A percentile compares a stretch with the other conserved stretches of the same genome.
These are phyloP conservation scores for Ambastaia sidthimunki DNA, from an alignment of 2,797 vertebrate species.

Conservation along the genomic window DNA sequence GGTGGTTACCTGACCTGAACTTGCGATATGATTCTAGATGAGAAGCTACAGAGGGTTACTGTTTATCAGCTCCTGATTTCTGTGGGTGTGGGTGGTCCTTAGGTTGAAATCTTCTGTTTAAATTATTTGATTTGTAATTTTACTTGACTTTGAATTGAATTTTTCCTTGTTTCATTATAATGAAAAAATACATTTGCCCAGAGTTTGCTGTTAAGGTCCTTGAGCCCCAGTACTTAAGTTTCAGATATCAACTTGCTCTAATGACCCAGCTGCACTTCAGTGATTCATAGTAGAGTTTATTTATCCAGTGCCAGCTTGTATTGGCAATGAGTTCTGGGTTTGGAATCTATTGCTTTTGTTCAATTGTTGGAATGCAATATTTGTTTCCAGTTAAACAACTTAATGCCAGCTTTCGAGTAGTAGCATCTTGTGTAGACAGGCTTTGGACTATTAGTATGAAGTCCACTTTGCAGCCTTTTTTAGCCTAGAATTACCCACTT, in stretches of 20 bases:
- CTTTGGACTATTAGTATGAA: too few species aligned
- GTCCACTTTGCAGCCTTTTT: too few species aligned
- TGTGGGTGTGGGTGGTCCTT: conserved; percentile 6
- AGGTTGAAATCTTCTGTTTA: background rate
- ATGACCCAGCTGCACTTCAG: conserved; percentile 47
- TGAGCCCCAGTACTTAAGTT: conserved; percentile 13
- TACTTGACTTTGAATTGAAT: conserved; percentile 3
- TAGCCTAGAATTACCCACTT: too few species aligned
- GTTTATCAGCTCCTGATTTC: conserved; percentile 33
- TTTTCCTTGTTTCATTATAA: conserved; percentile 13
- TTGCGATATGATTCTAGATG: conserved; percentile 42
- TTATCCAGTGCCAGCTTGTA: conserved; percentile 32
- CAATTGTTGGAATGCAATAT: background rate
- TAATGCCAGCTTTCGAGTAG: too few species aligned
- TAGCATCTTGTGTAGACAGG: too few species aligned
- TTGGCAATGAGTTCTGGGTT: conserved; percentile 9
- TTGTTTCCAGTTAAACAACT: too few species aligned
- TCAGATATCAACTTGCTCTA: conserved; percentile 36
- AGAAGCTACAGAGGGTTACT: conserved; percentile 44
- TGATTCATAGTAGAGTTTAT: conserved; percentile 39
- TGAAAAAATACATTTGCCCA: background rate
- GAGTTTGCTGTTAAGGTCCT: conserved; percentile 22
- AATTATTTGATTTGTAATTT: conserved; percentile 25
- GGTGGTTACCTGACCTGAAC: conserved; percentile 73
- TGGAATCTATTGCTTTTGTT: conserved; percentile 13